These are phyloP conservation scores for Tichodroma muraria DNA, from an alignment of 2,113 vertebrate genomes.

Conservation along the genomic window DNA sequence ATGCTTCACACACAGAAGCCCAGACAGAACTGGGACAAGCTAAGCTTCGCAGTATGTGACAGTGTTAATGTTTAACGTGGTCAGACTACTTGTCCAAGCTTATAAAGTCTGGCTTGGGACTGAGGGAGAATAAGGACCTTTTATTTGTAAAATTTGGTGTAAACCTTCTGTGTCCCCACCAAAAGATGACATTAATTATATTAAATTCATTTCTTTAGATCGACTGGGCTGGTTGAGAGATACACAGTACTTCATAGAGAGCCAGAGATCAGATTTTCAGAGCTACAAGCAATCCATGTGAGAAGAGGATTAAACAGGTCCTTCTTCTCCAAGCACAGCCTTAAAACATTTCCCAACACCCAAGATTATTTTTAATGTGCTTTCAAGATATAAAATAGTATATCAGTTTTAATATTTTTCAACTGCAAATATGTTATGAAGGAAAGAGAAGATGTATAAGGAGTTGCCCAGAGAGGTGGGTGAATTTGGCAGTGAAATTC, in stretches of 20 bases:
- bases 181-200: neutral
- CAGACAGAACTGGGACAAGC: neutral
- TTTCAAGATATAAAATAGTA: neutral
- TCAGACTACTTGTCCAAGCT: neutral
- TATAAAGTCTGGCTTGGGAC: neutral
- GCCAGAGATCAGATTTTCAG: neutral
- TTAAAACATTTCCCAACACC: neutral
- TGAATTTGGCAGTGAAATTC: constrained; percentile 1
- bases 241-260: neutral
- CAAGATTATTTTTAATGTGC: neutral
- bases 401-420: neutral
- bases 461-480: neutral
- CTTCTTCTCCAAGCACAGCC: neutral
- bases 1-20: neutral
- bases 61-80: neutral
- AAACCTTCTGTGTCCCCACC: neutral
- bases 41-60: neutral
- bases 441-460: neutral
- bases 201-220: neutral
- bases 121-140: neutral
- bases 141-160: neutral
- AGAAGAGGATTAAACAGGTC: neutral
- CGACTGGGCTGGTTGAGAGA: neutral
- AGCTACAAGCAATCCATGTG: neutral
- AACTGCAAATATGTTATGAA: neutral